These are phyloP conservation scores for Eupeodes luniger DNA, from an alignment of 2,888 invertebrate species.

Conservation along the genomic window DNA sequence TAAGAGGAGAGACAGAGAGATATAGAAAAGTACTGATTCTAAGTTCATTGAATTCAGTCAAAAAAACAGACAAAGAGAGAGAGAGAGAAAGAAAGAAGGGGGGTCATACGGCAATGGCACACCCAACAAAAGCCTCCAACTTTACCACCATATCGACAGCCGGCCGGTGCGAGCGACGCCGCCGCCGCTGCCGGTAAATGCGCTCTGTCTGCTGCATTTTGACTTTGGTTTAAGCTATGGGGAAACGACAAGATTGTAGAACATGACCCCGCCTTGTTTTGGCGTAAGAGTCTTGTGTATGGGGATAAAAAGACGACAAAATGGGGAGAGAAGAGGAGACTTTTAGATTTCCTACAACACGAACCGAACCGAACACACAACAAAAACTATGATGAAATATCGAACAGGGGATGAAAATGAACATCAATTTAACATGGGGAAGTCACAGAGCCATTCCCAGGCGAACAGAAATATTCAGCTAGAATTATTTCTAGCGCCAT, in stretches of 20 bases:
- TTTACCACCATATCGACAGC: too few species aligned
- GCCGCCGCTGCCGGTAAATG: not conserved
- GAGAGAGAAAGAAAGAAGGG: not conserved
- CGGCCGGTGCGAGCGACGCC: not conserved
- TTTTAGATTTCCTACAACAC: constrained; percentile 22
- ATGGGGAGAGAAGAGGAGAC: constrained; percentile 42
- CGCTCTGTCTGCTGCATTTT: not conserved
- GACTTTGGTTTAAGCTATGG: constrained; percentile 15
- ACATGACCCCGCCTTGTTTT: constrained; percentile 18
- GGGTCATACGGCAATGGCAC: not conserved
- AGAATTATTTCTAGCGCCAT: constrained; percentile 27
- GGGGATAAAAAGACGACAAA: not conserved
- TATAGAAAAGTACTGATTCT: not conserved
- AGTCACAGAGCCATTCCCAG: constrained; percentile 82
- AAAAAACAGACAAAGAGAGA: constrained; percentile 1
- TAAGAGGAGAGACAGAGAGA: not conserved
- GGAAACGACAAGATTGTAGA: constrained; percentile 6
- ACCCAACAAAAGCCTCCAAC: not conserved
- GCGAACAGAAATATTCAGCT: constrained; percentile 78
- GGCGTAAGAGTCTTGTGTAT: not conserved
- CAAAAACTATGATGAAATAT: constrained; percentile 26
- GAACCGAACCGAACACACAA: not conserved
- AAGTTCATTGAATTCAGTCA: constrained; percentile 27
- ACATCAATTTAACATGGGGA: constrained; percentile 82
- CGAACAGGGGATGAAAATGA: constrained; percentile 71